These are phyloP conservation scores for Pelvicachromis taeniatus DNA, from an alignment of 2,113 vertebrate genomes.

Conservation along the genomic window DNA sequence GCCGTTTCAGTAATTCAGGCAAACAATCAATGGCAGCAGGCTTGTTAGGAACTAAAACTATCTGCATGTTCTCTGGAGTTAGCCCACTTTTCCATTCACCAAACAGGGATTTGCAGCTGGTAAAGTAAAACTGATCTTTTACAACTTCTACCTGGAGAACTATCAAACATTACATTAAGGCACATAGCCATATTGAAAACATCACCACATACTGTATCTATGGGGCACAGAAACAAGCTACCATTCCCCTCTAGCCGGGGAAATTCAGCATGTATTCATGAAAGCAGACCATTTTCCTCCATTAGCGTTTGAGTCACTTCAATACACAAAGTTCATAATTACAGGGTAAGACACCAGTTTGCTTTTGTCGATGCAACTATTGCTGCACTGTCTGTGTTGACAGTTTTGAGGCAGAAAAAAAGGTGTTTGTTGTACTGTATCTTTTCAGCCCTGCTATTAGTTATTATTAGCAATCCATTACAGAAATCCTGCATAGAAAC, in stretches of 20 bases:
- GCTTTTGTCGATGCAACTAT: slow-evolving; percentile 3
- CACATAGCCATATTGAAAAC: slow-evolving; percentile 72
- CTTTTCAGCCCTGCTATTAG: slow-evolving; percentile 7
- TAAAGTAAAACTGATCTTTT: slow-evolving; percentile 32
- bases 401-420: slow-evolving; percentile 24
- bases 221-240: slow-evolving; percentile 37
- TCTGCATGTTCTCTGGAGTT: not conserved
- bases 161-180: slow-evolving; percentile 73
- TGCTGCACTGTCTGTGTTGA: not conserved
- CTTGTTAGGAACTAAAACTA: slow-evolving; percentile 5
- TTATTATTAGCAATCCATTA: slow-evolving; percentile 39
- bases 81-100: slow-evolving; percentile 22
- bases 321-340: slow-evolving; percentile 1
- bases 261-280: slow-evolving; percentile 40
- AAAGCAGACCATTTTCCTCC: slow-evolving; percentile 24
- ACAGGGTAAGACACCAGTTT: slow-evolving; percentile 1
- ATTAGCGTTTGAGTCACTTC: not conserved
- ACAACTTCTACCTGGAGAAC: slow-evolving; percentile 27
- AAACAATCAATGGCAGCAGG: slow-evolving; percentile 36
- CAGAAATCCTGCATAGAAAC: not conserved
- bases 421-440: not conserved
- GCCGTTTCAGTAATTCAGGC: slow-evolving; percentile 10
- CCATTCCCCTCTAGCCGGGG: slow-evolving; percentile 5
- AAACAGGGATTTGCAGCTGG: not conserved
- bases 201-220: slow-evolving; percentile 49